Evolutionary conservation across 2,888 invertebrate genomes (phyloP), one percentile per base, ranked within the genome.

Genomic region (Conops quadrifasciatus): DNA sequence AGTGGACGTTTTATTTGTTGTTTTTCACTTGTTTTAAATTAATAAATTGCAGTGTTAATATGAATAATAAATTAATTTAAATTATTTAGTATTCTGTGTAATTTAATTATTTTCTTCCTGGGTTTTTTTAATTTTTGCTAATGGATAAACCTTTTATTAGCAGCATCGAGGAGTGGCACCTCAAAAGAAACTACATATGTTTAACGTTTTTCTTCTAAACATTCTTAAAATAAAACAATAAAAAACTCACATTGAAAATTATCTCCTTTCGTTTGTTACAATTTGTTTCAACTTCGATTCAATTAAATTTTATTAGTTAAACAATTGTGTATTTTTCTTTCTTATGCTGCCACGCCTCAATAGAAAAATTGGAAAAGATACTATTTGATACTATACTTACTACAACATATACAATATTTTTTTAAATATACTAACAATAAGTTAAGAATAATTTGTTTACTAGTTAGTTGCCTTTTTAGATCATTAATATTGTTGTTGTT

Each of bases 1-100:
- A 66, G 70, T 24, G 63, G 47, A 63, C 63, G 47, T 36, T 63
- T 63, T 63, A 63, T 63, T 63, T 19, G 0, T 71, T 19, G 65
- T 63, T 64, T 71, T 2, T 63, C 72, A 26, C 7, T 68, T 56
- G 59, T 21, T 67, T 73, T 73, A 75, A 73, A 74, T 71, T 73
- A 73, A 66, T 74, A 72, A 67, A 68, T 30, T 66, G 68, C 30
- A 53, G 59, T 68, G 49, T 71, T 49, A 47, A 65, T 62, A 62
- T 21, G 30, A 62, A 62, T 19, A 21, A 62, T 19, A 36, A 13
- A 43, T 11, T 62, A 9, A 30, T n/a, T 59, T 30, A 16, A n/a
- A 15, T 36, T 59, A 58, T 26, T 21, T 13, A n/a, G 28, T 30
- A 2, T 64, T 28, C 36, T 64, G 19, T 28, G 21, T 30, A 36